A percentile compares a stretch with the other conserved stretches of the same genome.
These are phyloP conservation scores for Hepsetus odoe DNA, from an alignment of 2,113 vertebrate species.

Conservation along the genomic window DNA sequence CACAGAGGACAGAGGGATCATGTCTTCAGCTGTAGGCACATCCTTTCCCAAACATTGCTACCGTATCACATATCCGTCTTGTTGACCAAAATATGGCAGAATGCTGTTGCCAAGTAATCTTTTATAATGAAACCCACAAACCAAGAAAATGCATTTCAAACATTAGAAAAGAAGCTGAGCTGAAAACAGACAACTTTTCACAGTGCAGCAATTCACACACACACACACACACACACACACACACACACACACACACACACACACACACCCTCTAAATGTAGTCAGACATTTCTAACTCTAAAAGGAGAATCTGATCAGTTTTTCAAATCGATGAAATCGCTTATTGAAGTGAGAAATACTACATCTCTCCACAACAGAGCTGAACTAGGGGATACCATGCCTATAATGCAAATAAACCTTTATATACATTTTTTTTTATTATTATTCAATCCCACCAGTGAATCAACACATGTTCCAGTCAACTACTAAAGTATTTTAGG, in stretches of 20 bases:
- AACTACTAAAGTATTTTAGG: too few species aligned
- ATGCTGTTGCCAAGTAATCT: neutral
- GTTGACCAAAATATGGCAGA: constrained; percentile 22
- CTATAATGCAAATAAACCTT: too few species aligned
- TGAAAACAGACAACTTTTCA: neutral
- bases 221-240: neutral
- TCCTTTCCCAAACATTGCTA: constrained; percentile 23
- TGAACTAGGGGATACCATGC: too few species aligned
- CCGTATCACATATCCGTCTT: constrained; percentile 18
- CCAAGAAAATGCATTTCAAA: constrained; percentile 15
- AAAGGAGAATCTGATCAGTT: too few species aligned
- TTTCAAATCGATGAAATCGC: too few species aligned
- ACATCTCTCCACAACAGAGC: too few species aligned
- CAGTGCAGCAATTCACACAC: neutral
- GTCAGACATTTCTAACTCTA: too few species aligned
- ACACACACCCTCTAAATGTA: too few species aligned
- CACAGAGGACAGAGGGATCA: neutral
- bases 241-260: neutral
- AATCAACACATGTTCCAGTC: too few species aligned
- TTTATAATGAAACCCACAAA: constrained; percentile 15
- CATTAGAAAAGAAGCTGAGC: neutral
- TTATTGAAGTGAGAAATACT: too few species aligned
- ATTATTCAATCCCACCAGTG: too few species aligned
- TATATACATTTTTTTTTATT: too few species aligned
- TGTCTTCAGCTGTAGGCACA: constrained; percentile 21